These are phyloP conservation scores for Platycercus adscitus DNA, from an alignment of 2,113 vertebrate genomes.

Conservation along the genomic window DNA sequence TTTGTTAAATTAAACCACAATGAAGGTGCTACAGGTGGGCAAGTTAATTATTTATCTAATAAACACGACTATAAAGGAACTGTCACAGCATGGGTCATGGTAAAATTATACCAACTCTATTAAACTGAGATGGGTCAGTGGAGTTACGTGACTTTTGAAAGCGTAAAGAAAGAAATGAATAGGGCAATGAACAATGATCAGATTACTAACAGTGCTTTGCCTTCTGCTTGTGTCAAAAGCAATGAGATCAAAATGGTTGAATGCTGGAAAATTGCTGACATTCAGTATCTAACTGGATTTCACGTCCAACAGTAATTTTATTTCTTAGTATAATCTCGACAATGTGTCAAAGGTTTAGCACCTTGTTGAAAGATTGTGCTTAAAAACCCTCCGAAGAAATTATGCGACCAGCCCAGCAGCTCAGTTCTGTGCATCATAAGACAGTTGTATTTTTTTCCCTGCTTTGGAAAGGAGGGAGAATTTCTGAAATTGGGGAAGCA, in stretches of 20 bases:
- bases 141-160: not conserved
- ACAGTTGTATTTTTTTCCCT: not conserved
- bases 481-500: not conserved
- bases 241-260: not conserved
- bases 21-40: not conserved
- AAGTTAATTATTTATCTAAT: not conserved
- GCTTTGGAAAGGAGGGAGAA: not conserved
- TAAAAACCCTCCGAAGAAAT: not conserved
- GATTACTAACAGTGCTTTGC: not conserved
- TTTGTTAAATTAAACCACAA: not conserved
- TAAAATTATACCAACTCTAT: not conserved
- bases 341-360: not conserved
- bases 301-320: not conserved
- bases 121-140: not conserved
- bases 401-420: not conserved
- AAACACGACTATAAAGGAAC: not conserved
- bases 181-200: not conserved
- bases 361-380: not conserved
- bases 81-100: not conserved
- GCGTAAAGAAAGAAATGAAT: not conserved
- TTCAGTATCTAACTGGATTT: not conserved
- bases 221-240: not conserved
- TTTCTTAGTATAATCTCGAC: not conserved
- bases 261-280: not conserved
- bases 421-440: not conserved